phyloP scores from a whole-genome alignment of 2,888 invertebrate species.

The Meteorus cinctellus region DNA sequence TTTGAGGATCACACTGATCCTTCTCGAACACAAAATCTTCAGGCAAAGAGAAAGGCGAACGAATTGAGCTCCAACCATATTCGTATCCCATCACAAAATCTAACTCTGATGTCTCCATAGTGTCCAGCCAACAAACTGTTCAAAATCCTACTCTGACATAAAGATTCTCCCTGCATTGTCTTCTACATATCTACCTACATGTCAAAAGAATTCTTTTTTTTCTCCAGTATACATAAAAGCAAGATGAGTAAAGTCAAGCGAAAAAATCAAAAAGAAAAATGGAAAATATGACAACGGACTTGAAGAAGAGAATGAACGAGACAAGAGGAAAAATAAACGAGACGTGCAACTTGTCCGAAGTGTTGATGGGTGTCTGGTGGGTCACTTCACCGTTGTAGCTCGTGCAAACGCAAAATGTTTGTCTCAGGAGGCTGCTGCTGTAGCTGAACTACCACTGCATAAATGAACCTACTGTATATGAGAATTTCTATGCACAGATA shows the following conservation, averaged over 20 bases:
- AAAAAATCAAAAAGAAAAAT: neutral
- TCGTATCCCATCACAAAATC: neutral
- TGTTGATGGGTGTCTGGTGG: constrained; percentile 68
- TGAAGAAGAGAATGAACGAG: neutral
- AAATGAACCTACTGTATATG: neutral
- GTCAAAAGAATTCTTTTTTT: neutral
- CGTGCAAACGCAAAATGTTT: constrained; percentile 62
- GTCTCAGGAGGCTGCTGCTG: constrained; percentile 29
- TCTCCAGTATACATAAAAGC: neutral
- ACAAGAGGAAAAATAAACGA: constrained; percentile 47
- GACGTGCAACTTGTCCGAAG: constrained; percentile 55
- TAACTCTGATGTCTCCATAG: neutral
- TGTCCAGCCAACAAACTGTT: neutral
- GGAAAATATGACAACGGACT: constrained; percentile 22
- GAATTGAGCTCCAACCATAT: neutral
- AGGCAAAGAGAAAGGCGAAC: neutral
- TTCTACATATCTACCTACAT: neutral
- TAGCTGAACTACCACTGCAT: constrained; percentile 13
- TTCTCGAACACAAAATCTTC: neutral
- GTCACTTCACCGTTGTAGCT: constrained; percentile 69
- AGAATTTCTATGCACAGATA: neutral
- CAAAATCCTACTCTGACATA: neutral
- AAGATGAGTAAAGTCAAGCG: neutral
- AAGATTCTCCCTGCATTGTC: neutral
- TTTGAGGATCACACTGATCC: constrained; percentile 5